Evolutionary conservation across 2,113 vertebrate species (phyloP).

Genomic region (Calidris pugnax): DNA sequence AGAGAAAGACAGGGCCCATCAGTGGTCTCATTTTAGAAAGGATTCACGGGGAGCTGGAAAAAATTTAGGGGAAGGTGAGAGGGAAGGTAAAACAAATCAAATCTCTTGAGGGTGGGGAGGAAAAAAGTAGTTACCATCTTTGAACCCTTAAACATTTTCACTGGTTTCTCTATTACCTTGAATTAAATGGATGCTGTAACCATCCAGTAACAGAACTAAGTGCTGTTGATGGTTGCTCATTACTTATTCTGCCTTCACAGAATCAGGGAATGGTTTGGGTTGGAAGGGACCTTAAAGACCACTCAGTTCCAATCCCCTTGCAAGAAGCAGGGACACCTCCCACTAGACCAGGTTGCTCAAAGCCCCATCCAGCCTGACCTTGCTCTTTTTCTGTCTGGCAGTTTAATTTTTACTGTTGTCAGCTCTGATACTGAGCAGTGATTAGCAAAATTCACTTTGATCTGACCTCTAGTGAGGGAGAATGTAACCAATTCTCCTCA

Average conservation of each 20-base stretch:
- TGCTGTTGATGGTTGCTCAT: not conserved
- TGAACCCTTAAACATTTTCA: not conserved
- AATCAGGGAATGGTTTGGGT: too few relatives aligned
- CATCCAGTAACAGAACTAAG: slow-evolving; percentile 3
- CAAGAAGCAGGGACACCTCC: too few relatives aligned
- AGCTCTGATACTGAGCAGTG: slow-evolving; percentile 7
- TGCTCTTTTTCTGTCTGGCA: not conserved
- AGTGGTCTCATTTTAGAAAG: not conserved
- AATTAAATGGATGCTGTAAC: not conserved
- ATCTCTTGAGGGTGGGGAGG: not conserved
- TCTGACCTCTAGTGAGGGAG: not conserved
- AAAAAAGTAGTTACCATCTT: not conserved
- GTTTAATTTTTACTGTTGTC: slow-evolving; percentile 44
- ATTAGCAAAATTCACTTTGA: slow-evolving; percentile 37
- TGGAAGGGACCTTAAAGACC: too few relatives aligned
- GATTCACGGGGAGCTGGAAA: not conserved
- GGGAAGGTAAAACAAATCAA: not conserved
- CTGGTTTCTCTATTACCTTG: not conserved
- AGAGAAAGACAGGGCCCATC: not conserved
- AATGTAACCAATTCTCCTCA: not conserved
- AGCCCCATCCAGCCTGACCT: not conserved
- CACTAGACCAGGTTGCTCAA: too few relatives aligned
- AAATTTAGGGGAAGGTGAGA: not conserved
- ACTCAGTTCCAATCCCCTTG: too few relatives aligned
- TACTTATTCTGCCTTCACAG: not conserved